Conservation (phyloP, 2,888 invertebrate species). For the Hemistola chrysoprasaria region DNA sequence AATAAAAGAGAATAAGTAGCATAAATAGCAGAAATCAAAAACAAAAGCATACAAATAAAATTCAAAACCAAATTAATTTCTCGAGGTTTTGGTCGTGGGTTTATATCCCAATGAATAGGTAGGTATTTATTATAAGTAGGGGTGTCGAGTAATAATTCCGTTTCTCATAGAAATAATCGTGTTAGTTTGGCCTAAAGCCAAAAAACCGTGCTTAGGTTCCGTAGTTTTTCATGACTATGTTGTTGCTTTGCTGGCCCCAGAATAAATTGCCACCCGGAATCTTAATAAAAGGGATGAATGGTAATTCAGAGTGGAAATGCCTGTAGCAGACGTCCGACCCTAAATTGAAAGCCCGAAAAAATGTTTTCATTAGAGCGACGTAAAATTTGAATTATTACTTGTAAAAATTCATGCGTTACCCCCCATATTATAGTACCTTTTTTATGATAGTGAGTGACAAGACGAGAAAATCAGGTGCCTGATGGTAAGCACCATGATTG, state of each 20-base stretch:
- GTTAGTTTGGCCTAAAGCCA: constrained; percentile 22
- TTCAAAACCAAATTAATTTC: too few species aligned
- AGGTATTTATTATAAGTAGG: too few species aligned
- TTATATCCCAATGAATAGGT: too few species aligned
- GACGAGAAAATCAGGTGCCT: too few species aligned
- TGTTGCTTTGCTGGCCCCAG: constrained; percentile 26
- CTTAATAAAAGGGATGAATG: constrained; percentile 33
- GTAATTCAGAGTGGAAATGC: constrained; percentile 30
- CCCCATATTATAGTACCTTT: too few species aligned
- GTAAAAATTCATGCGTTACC: constrained; percentile 6
- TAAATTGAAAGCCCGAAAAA: constrained; percentile 16
- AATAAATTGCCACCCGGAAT: constrained; percentile 29
- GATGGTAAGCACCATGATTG: too few species aligned
- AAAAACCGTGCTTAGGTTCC: constrained; percentile 16
- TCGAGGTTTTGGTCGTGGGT: too few species aligned
- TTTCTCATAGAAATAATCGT: constrained; percentile 21
- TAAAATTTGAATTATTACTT: constrained; percentile 17
- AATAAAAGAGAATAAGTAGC: too few species aligned
- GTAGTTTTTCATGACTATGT: constrained; percentile 26
- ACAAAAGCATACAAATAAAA: too few species aligned
- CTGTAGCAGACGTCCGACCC: constrained; percentile 20
- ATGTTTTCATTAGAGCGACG: constrained; percentile 18
- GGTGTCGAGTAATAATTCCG: constrained; percentile 4
- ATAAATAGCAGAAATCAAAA: too few species aligned
- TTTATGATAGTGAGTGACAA: too few species aligned